Percentiles rank a stretch among this genome's conserved stretches.
Conservation (phyloP, 2,797 vertebrate genomes). For the Mus caroli region DNA sequence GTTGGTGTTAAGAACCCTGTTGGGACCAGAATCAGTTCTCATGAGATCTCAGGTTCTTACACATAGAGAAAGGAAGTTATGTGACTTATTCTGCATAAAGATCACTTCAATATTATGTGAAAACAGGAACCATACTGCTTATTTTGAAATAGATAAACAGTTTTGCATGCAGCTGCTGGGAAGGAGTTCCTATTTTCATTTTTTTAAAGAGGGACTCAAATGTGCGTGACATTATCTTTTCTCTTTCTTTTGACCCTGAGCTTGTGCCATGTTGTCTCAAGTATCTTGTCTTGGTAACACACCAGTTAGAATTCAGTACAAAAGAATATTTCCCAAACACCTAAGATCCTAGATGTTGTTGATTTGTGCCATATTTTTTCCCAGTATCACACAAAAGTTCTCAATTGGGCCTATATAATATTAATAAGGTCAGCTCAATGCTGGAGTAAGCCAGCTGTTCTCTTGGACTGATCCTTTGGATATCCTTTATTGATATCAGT, state of each 20-base stretch:
- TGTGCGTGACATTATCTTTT: not conserved
- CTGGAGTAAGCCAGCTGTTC: not conserved
- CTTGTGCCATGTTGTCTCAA: too few species aligned
- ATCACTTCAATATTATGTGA: not conserved
- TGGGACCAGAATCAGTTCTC: not conserved
- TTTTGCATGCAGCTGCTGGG: fast-evolving
- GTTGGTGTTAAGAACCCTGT: not conserved
- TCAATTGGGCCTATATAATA: too few species aligned
- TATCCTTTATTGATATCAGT: not conserved
- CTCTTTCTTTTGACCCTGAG: not conserved
- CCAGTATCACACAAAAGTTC: not conserved
- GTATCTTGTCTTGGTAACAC: not conserved
- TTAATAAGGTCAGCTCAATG: not conserved
- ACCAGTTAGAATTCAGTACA: not conserved
- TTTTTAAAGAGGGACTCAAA: not conserved
- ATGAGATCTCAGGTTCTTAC: not conserved
- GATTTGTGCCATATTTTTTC: not conserved
- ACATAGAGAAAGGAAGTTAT: too few species aligned
- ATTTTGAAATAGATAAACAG: not conserved
- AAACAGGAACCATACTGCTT: not conserved
- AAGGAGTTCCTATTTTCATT: fast-evolving
- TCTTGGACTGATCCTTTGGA: not conserved
- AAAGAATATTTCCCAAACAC: not conserved
- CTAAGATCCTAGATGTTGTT: not conserved
- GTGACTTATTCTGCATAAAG: fast-evolving